These are phyloP conservation scores for Hylyphantes graminicola DNA, from an alignment of 1,140 invertebrate species.

Conservation along the genomic window DNA sequence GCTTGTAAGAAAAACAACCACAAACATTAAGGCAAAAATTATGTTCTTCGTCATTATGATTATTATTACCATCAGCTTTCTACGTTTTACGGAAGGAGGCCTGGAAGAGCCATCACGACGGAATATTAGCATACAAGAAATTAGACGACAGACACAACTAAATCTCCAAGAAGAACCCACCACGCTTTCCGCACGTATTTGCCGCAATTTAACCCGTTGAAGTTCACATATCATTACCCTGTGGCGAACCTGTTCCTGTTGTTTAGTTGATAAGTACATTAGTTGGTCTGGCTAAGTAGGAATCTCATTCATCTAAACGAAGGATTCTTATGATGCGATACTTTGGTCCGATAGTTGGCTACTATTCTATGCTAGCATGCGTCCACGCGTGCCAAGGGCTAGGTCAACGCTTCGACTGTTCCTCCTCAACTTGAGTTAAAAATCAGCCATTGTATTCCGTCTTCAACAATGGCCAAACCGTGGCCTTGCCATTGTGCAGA, in stretches of 20 bases:
- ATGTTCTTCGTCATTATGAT: constrained; percentile 3
- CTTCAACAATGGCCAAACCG: constrained; percentile 41
- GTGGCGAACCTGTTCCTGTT: constrained; percentile 57
- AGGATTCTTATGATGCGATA: constrained; percentile 45
- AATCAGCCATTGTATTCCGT: constrained; percentile 47
- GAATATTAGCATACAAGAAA: constrained; percentile 31
- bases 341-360: constrained; percentile 39
- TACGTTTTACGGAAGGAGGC: constrained; percentile 27
- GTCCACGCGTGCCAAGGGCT: constrained; percentile 44
- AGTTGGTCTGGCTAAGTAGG: constrained; percentile 51
- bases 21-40: constrained; percentile 34
- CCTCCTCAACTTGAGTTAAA: constrained; percentile 35
- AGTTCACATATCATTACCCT: constrained; percentile 59
- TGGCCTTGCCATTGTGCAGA: constrained; percentile 58
- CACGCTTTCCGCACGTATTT: constrained; percentile 47
- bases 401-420: constrained; percentile 53
- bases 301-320: constrained; percentile 55
- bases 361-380: constrained; percentile 37
- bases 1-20: constrained; percentile 29
- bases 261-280: constrained; percentile 49
- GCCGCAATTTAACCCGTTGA: constrained; percentile 53
- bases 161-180: background rate
- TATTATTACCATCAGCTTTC: constrained; percentile 15
- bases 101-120: constrained; percentile 17
- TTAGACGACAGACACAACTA: constrained; percentile 38